Percentiles rank a stretch among this genome's conserved stretches.
Evolutionary conservation across 2,797 vertebrate genomes (phyloP).

Genomic region (Jordanella pulchra): DNA sequence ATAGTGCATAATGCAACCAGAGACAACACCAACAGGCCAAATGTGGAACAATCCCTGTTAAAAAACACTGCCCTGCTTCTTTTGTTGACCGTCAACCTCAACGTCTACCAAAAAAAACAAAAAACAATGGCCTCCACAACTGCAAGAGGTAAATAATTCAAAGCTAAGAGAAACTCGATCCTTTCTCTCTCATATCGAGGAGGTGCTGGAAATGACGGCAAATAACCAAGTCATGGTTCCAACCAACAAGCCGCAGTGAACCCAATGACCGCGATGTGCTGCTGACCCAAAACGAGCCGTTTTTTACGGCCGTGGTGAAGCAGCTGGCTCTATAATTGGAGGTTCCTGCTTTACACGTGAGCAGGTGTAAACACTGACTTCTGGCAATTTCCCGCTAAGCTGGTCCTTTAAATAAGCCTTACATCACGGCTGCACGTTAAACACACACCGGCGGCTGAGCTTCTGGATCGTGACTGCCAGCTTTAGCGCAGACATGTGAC

Average conservation of each 20-base stretch:
- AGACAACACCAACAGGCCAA: too few species aligned
- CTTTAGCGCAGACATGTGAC: neutral
- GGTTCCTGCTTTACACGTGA: neutral
- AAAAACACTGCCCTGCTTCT: slow-evolving; percentile 67
- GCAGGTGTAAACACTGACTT: slow-evolving; percentile 18
- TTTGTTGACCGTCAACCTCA: slow-evolving; percentile 47
- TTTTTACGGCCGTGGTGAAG: neutral
- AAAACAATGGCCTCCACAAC: slow-evolving; percentile 77
- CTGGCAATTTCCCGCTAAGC: slow-evolving; percentile 23
- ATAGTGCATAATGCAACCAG: too few species aligned
- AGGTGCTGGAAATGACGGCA: slow-evolving; percentile 50
- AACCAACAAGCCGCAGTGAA: slow-evolving; percentile 26
- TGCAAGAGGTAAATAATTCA: slow-evolving; percentile 81
- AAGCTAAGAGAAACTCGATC: slow-evolving; percentile 69
- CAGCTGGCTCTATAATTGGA: neutral
- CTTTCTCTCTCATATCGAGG: slow-evolving; percentile 39
- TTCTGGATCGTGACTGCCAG: slow-evolving; percentile 39
- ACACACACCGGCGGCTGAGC: slow-evolving; percentile 22
- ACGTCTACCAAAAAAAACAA: slow-evolving; percentile 58
- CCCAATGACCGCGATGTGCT: slow-evolving; percentile 9
- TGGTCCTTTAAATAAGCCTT: slow-evolving; percentile 45
- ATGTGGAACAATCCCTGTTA: neutral
- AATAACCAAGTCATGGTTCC: slow-evolving; percentile 46
- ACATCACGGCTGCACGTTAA: slow-evolving; percentile 51
- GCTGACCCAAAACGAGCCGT: neutral